phyloP scores from a whole-genome alignment of 1,140 invertebrate genomes.

The Hyphantria cunea region DNA sequence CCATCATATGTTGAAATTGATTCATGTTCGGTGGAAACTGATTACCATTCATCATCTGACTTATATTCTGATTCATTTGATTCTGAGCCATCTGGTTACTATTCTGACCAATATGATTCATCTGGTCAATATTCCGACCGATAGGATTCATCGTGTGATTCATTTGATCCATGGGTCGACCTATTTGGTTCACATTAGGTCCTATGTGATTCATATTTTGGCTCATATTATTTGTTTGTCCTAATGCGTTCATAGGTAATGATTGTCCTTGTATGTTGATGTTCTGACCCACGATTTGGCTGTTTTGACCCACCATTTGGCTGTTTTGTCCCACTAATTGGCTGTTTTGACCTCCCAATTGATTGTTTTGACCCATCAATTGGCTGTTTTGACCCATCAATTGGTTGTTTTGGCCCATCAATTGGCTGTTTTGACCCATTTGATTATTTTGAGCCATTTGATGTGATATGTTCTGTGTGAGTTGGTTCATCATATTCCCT shows the following conservation, averaged over 20 bases:
- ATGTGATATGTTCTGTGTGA: slow-evolving; percentile 48
- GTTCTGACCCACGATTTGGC: slow-evolving; percentile 4
- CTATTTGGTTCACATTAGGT: slow-evolving; percentile 57
- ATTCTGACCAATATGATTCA: slow-evolving; percentile 44
- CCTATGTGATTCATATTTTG: slow-evolving; percentile 41
- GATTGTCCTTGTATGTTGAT: not conserved
- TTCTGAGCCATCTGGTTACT: slow-evolving; percentile 36
- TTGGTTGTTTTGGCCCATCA: too few relatives aligned
- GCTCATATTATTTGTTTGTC: slow-evolving; percentile 37
- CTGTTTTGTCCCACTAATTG: slow-evolving; percentile 20
- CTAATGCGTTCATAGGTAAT: not conserved
- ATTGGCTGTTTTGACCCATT: slow-evolving; percentile 32
- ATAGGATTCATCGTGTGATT: slow-evolving; percentile 49
- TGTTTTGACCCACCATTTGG: slow-evolving; percentile 8
- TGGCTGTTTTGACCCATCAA: too few relatives aligned
- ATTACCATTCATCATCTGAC: slow-evolving; percentile 41
- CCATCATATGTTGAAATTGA: slow-evolving; percentile 62
- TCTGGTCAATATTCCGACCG: slow-evolving; percentile 47
- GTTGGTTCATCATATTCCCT: slow-evolving; percentile 26
- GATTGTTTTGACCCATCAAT: slow-evolving; percentile 17
- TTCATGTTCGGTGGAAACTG: slow-evolving; percentile 56
- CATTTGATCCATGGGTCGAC: slow-evolving; percentile 38
- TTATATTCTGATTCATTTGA: slow-evolving; percentile 39
- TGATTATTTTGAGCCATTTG: slow-evolving; percentile 47
- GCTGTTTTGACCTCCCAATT: slow-evolving; percentile 27